phyloP scores from a whole-genome alignment of 2,797 vertebrate species.

The Lagodon rhomboides region DNA sequence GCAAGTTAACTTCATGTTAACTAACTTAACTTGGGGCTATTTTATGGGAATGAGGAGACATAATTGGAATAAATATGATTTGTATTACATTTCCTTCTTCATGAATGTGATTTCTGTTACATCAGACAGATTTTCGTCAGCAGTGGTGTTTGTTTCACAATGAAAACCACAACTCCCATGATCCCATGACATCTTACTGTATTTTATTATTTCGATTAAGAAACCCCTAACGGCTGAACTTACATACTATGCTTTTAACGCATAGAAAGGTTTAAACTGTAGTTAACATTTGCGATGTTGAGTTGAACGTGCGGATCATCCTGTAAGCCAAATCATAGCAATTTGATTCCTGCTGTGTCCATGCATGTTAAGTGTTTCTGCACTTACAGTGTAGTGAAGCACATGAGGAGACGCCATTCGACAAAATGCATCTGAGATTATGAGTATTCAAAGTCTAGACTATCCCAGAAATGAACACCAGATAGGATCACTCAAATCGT shows the following conservation, averaged over 20 bases:
- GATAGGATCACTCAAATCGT: slow-evolving; percentile 16
- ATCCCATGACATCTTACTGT: too few species aligned
- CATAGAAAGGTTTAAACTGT: slow-evolving; percentile 29
- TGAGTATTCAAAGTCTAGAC: slow-evolving; percentile 17
- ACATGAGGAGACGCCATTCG: slow-evolving; percentile 25
- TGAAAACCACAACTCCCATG: too few species aligned
- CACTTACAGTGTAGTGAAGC: slow-evolving; percentile 33
- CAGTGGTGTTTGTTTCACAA: too few species aligned
- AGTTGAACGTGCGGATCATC: background rate
- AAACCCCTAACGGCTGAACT: background rate
- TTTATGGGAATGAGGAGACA: too few species aligned
- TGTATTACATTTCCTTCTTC: too few species aligned
- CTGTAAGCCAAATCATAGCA: background rate
- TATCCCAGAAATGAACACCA: slow-evolving; percentile 30
- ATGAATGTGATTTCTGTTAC: too few species aligned
- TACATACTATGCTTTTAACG: background rate
- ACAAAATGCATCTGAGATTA: slow-evolving; percentile 21
- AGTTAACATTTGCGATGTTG: slow-evolving; percentile 20
- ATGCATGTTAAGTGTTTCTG: slow-evolving; percentile 33
- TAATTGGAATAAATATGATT: too few species aligned
- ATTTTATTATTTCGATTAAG: too few species aligned
- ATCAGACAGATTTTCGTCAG: too few species aligned
- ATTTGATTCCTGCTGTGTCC: slow-evolving; percentile 30
- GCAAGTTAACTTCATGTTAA: too few species aligned
- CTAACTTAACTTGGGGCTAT: too few species aligned